Evolutionary conservation across 2,113 vertebrate genomes (phyloP).

Genomic region (Xenopus borealis): DNA sequence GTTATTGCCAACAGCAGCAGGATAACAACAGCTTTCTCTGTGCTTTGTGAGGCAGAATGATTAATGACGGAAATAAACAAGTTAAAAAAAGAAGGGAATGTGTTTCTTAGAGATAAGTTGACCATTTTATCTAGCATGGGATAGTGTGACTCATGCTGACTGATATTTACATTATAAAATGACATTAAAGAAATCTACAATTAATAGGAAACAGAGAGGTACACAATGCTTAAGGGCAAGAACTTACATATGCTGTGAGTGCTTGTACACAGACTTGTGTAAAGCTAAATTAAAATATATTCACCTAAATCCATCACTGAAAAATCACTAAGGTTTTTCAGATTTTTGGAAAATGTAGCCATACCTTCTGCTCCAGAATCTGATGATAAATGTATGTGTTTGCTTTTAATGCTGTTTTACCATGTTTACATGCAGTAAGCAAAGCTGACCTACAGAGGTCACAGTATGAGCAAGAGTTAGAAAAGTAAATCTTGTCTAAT

Average conservation of each 20-base stretch:
- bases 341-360: not conserved
- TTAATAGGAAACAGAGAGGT: conserved; percentile 16
- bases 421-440: too few species aligned
- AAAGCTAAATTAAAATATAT: conserved; percentile 2
- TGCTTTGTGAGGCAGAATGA: conserved; percentile 14
- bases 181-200: conserved; percentile 9
- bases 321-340: conserved; percentile 7
- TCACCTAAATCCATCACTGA: conserved; percentile 6
- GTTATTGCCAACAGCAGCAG: not conserved
- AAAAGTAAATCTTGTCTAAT: too few species aligned
- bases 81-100: conserved; percentile 15
- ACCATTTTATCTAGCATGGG: conserved; percentile 17
- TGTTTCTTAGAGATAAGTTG: conserved; percentile 39
- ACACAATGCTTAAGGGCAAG: not conserved
- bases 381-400: too few species aligned
- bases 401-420: too few species aligned
- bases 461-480: too few species aligned
- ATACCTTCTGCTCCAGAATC: not conserved
- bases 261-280: not conserved
- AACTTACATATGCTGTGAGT: not conserved
- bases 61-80: conserved; percentile 38
- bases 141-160: conserved; percentile 20
- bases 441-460: too few species aligned
- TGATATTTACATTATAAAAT: conserved; percentile 1
- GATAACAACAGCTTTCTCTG: conserved; percentile 19